phyloP scores from a whole-genome alignment of 1,140 invertebrate genomes.

The Lethrus apterus region DNA sequence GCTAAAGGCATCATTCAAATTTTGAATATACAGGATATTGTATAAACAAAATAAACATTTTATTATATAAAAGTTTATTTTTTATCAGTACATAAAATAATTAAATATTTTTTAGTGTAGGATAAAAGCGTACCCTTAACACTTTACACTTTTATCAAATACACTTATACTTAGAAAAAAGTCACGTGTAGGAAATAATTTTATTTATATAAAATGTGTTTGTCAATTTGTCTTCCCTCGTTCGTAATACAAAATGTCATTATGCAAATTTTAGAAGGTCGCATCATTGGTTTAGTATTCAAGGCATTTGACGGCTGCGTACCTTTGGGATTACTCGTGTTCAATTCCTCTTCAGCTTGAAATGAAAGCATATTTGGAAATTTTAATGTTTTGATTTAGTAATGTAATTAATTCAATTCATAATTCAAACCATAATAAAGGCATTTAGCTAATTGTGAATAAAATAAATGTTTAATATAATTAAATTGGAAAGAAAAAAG shows the following conservation, averaged over 20 bases:
- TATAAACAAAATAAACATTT: background rate
- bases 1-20: no score
- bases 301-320: background rate
- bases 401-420: no score
- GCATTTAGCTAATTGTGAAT: no score
- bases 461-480: no score
- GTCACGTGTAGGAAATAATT: no score
- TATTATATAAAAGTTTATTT: background rate
- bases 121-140: background rate
- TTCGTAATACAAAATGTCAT: conserved; percentile 12
- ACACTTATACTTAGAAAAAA: background rate
- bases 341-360: conserved; percentile 4
- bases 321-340: conserved; percentile 2
- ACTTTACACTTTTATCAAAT: background rate
- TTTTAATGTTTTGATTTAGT: no score
- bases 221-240: conserved; percentile 2
- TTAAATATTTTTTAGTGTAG: background rate
- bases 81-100: background rate
- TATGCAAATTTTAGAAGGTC: conserved; percentile 8
- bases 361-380: no score
- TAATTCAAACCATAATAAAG: no score
- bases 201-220: background rate
- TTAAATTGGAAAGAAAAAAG: no score
- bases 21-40: background rate
- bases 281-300: conserved; percentile 12